Evolutionary conservation across 2,797 vertebrate species (phyloP).

Genomic region (Cossypha dichroa): DNA sequence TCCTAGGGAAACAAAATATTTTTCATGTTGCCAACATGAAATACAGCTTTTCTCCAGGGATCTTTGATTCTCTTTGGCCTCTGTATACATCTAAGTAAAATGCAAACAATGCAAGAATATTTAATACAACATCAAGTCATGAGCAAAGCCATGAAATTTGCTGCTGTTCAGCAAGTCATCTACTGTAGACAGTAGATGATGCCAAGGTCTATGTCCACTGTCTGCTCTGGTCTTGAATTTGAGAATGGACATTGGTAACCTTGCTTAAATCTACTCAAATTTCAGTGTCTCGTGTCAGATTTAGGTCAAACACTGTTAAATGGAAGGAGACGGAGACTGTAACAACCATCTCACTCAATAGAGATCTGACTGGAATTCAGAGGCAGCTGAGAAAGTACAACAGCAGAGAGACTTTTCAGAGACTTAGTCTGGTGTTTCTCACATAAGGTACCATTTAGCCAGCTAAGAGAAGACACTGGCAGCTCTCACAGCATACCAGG

Average conservation of each 20-base stretch:
- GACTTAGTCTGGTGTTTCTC: neutral
- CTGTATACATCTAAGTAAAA: neutral
- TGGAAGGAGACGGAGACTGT: neutral
- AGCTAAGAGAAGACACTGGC: neutral
- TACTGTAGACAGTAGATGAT: neutral
- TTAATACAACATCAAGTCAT: neutral
- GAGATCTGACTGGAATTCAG: neutral
- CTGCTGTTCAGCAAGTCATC: neutral
- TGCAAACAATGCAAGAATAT: neutral
- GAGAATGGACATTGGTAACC: neutral
- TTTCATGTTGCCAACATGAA: neutral
- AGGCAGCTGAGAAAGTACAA: neutral
- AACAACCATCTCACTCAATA: neutral
- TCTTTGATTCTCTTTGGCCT: neutral
- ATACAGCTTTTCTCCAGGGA: neutral
- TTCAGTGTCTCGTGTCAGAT: neutral
- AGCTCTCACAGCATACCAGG: neutral
- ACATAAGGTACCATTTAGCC: neutral
- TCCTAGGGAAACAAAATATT: neutral
- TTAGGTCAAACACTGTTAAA: neutral
- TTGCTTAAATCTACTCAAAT: neutral
- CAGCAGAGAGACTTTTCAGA: neutral
- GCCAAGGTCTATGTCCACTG: neutral
- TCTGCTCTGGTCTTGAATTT: neutral
- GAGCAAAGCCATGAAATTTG: neutral